Evolutionary conservation across 2,888 invertebrate genomes (phyloP).

Genomic region (Dicycla oo): DNA sequence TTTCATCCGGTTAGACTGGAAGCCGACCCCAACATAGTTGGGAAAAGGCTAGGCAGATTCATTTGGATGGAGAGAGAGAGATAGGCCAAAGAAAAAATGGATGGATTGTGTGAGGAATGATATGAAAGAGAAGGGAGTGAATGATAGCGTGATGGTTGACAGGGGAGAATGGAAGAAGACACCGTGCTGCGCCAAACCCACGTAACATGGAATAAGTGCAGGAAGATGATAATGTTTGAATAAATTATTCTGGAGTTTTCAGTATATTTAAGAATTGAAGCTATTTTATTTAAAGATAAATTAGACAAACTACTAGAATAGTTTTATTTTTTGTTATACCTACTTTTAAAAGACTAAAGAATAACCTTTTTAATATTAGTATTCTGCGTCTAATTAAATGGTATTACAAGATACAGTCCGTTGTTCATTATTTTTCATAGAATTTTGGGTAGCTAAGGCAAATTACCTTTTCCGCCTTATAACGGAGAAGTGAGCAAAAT

Average conservation of each 20-base stretch:
- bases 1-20: too few species aligned
- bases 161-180: too few species aligned
- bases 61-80: too few species aligned
- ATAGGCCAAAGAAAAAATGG: too few species aligned
- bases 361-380: not conserved
- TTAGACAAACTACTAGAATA: not conserved
- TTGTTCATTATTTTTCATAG: conserved; percentile 32
- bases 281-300: not conserved
- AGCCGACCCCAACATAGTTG: too few species aligned
- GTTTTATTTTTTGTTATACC: not conserved
- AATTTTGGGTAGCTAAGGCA: conserved; percentile 4
- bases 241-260: not conserved
- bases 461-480: conserved; percentile 20
- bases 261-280: not conserved
- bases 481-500: not conserved
- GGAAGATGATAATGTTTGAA: too few species aligned
- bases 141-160: too few species aligned
- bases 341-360: not conserved
- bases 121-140: too few species aligned
- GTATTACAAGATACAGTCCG: conserved; percentile 10
- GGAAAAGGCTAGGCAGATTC: too few species aligned
- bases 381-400: conserved; percentile 2
- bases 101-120: too few species aligned
- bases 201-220: too few species aligned
- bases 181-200: too few species aligned